Evolutionary conservation across 1,140 invertebrate species (phyloP).

Genomic region (Brachionus koreanus): DNA sequence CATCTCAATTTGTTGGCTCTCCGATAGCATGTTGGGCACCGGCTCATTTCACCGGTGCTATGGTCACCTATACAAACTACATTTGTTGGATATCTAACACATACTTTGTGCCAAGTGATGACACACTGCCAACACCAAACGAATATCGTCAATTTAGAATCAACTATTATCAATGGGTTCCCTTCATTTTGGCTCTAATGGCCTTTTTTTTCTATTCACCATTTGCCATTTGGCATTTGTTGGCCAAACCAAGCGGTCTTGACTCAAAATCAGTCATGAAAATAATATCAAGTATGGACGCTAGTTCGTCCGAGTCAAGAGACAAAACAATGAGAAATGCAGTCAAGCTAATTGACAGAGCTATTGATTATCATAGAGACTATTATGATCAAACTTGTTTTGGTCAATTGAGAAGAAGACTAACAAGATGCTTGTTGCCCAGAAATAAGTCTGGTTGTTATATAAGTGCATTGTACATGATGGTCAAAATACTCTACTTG

Average conservation of each 20-base stretch:
- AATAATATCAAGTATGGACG: neutral
- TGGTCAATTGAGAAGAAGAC: neutral
- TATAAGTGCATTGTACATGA: slow-evolving; percentile 52
- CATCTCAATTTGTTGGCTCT: slow-evolving; percentile 83
- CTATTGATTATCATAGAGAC: slow-evolving; percentile 36
- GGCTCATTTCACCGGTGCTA: slow-evolving; percentile 47
- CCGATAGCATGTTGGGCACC: slow-evolving; percentile 73
- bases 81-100: slow-evolving; percentile 60
- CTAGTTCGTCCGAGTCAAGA: neutral
- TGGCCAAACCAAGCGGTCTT: slow-evolving; percentile 34
- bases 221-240: slow-evolving; percentile 40
- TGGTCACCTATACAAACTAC: slow-evolving; percentile 53
- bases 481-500: slow-evolving; percentile 51
- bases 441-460: slow-evolving; percentile 52
- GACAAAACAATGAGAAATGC: slow-evolving; percentile 20
- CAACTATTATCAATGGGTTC: slow-evolving; percentile 46
- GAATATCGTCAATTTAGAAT: neutral
- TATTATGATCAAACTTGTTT: slow-evolving; percentile 2
- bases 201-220: slow-evolving; percentile 44
- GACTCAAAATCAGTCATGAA: slow-evolving; percentile 40
- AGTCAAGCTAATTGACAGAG: slow-evolving; percentile 40
- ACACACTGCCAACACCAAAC: slow-evolving; percentile 47
- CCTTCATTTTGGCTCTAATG: slow-evolving; percentile 43
- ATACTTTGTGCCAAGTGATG: slow-evolving; percentile 59
- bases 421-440: neutral